A percentile compares a stretch with the other conserved stretches of the same genome.
phyloP scores from a whole-genome alignment of 2,797 vertebrate genomes.

The Myripristis jacobus region DNA sequence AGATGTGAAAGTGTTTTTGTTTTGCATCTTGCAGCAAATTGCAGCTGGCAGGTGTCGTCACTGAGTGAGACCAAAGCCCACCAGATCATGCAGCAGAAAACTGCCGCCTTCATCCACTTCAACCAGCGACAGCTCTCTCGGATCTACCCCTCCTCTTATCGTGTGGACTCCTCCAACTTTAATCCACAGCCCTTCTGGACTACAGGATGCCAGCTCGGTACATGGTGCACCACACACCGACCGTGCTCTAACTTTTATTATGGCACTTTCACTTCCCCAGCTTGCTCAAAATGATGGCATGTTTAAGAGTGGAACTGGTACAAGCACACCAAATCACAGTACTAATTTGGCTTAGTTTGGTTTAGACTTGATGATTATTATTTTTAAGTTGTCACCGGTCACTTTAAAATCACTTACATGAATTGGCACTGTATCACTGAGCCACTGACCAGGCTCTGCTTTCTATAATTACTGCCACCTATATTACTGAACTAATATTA shows the following conservation, averaged over 20 bases:
- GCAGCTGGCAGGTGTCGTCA: constrained; percentile 97
- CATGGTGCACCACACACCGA: too few species aligned
- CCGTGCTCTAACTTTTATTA: too few species aligned
- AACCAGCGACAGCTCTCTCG: constrained; percentile 96
- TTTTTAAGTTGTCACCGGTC: too few species aligned
- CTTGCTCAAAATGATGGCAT: neutral
- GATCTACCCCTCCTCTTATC: constrained; percentile 96
- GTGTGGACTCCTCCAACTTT: constrained; percentile 98
- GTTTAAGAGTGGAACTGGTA: neutral
- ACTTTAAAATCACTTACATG: too few species aligned
- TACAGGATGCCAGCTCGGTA: constrained; percentile 95
- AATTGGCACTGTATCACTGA: too few species aligned
- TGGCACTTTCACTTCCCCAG: neutral
- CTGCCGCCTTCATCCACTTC: constrained; percentile 88
- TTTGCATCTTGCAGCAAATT: constrained; percentile 74
- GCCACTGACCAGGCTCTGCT: too few species aligned
- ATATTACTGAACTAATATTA: too few species aligned
- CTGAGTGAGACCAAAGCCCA: constrained; percentile 97
- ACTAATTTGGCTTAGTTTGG: too few species aligned
- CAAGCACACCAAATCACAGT: too few species aligned
- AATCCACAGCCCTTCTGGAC: constrained; percentile 99
- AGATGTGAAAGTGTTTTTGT: neutral
- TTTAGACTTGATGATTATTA: too few species aligned
- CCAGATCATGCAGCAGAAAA: constrained; percentile 95
- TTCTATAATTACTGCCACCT: too few species aligned